Conservation (phyloP, 2,113 vertebrate species). For the Thamnophis sirtalis region DNA sequence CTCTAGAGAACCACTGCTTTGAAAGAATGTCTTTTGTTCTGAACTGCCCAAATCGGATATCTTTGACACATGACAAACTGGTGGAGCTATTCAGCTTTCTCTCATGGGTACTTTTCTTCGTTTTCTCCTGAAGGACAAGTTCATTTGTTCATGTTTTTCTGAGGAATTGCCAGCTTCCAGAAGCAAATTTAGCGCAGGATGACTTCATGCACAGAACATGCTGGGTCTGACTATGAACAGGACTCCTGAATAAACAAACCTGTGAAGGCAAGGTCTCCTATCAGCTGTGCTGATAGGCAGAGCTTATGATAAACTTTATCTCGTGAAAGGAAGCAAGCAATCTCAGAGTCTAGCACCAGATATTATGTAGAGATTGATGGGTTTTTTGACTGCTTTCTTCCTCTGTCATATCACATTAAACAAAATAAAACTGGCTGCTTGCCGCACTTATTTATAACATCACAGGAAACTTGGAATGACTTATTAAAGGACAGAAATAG, state of each 20-base stretch:
- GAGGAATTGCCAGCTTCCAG: slow-evolving; percentile 36
- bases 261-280: slow-evolving; percentile 49
- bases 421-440: slow-evolving; percentile 71
- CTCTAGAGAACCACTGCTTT: too few species aligned
- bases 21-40: neutral
- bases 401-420: slow-evolving; percentile 73
- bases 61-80: neutral
- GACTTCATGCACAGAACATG: slow-evolving; percentile 57
- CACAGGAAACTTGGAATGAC: slow-evolving; percentile 73
- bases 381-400: slow-evolving; percentile 48
- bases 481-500: slow-evolving; percentile 75
- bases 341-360: slow-evolving; percentile 57
- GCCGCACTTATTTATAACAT: slow-evolving; percentile 74
- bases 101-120: slow-evolving; percentile 55
- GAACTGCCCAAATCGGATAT: neutral
- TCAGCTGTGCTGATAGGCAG: slow-evolving; percentile 52
- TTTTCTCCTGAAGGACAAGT: slow-evolving; percentile 61
- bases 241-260: slow-evolving; percentile 51
- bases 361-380: slow-evolving; percentile 66
- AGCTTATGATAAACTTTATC: slow-evolving; percentile 56
- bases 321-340: slow-evolving; percentile 40
- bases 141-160: slow-evolving; percentile 65
- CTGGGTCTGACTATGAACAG: slow-evolving; percentile 16
- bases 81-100: slow-evolving; percentile 56
- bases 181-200: slow-evolving; percentile 54